Conservation (phyloP, 2,113 vertebrate genomes). For the Petrocephalus zakoni region DNA sequence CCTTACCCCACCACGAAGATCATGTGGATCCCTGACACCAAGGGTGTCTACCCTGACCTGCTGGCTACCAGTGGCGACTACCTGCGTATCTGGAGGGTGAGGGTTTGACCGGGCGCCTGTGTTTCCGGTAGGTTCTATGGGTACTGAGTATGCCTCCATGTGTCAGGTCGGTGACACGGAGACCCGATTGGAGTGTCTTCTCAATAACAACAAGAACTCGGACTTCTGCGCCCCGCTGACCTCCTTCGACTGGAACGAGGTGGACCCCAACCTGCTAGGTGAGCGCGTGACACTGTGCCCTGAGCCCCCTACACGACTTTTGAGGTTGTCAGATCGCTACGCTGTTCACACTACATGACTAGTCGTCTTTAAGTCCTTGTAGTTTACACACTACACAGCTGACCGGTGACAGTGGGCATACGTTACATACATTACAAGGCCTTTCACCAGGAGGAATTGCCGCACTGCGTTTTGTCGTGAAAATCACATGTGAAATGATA, state of each 20-base stretch:
- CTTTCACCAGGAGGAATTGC: too few relatives aligned
- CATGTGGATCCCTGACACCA: conserved; percentile 99
- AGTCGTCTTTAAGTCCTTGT: too few relatives aligned
- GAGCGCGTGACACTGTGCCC: too few relatives aligned
- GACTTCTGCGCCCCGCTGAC: conserved; percentile 98
- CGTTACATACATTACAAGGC: too few relatives aligned
- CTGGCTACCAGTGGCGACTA: conserved; percentile 95
- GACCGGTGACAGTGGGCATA: too few relatives aligned
- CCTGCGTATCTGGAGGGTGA: conserved; percentile 92
- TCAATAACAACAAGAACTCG: conserved; percentile 99
- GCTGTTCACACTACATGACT: too few relatives aligned
- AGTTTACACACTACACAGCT: too few relatives aligned
- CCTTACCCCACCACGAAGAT: conserved; percentile 97
- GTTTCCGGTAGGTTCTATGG: background rate
- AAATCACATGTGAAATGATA: too few relatives aligned
- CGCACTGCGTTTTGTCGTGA: too few relatives aligned
- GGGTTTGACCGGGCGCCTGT: conserved; percentile 26
- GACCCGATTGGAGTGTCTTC: conserved; percentile 91
- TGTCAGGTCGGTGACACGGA: conserved; percentile 91
- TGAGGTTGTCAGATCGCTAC: too few relatives aligned
- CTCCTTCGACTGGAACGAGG: conserved; percentile 99
- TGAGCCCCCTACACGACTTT: too few relatives aligned
- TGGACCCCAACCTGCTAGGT: conserved; percentile 96
- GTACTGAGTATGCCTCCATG: background rate
- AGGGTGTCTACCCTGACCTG: conserved; percentile 94